Base-by-base conservation (phyloP, 2,113 vertebrate genomes). In the Rhinoptilus africanus region DNA sequence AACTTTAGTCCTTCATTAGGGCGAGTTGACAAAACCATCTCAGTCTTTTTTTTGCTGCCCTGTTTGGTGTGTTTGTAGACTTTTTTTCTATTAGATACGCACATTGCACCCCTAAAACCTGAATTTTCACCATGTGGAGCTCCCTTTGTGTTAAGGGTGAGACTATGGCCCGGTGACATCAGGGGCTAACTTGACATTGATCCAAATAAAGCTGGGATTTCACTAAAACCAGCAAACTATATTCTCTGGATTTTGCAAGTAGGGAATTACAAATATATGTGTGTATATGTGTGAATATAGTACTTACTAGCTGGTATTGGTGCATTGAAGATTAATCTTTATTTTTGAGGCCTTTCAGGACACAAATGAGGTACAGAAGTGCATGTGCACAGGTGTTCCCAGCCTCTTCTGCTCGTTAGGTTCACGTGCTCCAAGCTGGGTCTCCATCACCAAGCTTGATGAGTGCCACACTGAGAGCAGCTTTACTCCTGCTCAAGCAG, bases 351-450 rank as follows among this genome's bases (percentile, higher is more conserved):
- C 10, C 22, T 64, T 28, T 41, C 10, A 22, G 69, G 50, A 4
- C 47, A 8, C 10, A 26, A 14, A 18, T 16, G 43, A 27, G 19
- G 14, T 22, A 22, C 34, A 39, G 51, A 39, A 19, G 10, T 8
- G 45, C 9, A 3, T 0, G 22, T 0, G 2, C 13, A 37, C 28
- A 1, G 21, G 26, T 48, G 21, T 8, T 76, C 16, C 15, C 8
- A 4, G 27, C 3, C 18, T 41, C 26, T 45, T 51, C 14, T 32
- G 16, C 24, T 16, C 30, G 32, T 48, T 35, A 21, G 48, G 8
- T n/a, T 69, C 1, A 0, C 1, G 8, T 53, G 77, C 43, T 69
- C 41, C 0, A 11, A 7, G 77, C 24, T 2, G 2, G 22, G 7
- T 57, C 14, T 6, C 62, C 35, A 3, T 18, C 48, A 7, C 26